Conservation (phyloP, 2,888 invertebrate species). For the Allophyes oxyacanthae region DNA sequence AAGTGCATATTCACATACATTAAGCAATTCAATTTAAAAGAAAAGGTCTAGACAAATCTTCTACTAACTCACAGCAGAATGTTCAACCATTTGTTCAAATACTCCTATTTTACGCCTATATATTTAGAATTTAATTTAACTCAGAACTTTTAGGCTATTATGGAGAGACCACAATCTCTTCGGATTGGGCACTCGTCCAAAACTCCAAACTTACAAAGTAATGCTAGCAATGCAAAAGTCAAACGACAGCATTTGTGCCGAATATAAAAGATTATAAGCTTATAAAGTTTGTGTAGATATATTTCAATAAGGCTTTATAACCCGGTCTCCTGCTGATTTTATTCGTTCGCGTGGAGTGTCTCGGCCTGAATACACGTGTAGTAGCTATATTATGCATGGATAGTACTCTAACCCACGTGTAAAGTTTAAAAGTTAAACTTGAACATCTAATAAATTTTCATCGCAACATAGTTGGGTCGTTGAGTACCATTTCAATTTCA, state of each 20-base stretch:
- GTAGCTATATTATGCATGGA: background rate
- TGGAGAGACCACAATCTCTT: constrained; percentile 6
- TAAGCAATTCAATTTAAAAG: too few species aligned
- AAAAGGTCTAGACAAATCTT: too few species aligned
- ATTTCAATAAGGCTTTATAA: background rate
- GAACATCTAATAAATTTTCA: background rate
- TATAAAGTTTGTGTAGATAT: too few species aligned
- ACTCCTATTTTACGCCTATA: background rate
- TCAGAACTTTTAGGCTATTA: background rate
- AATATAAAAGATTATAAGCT: constrained; percentile 9
- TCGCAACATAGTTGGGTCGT: background rate
- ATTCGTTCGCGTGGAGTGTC: background rate
- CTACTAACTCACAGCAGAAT: too few species aligned
- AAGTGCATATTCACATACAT: too few species aligned
- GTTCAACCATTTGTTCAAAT: background rate
- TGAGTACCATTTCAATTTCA: too few species aligned
- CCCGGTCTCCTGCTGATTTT: background rate
- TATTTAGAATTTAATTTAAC: constrained; percentile 4
- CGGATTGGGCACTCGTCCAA: constrained; percentile 17
- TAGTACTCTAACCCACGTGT: background rate
- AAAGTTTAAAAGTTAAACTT: background rate
- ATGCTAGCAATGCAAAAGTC: constrained; percentile 6
- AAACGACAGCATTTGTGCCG: constrained; percentile 5
- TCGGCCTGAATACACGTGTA: background rate
- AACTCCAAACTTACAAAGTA: constrained; percentile 12